Conservation (phyloP, 2,113 vertebrate genomes). For the Phalacrocorax aristotelis region DNA sequence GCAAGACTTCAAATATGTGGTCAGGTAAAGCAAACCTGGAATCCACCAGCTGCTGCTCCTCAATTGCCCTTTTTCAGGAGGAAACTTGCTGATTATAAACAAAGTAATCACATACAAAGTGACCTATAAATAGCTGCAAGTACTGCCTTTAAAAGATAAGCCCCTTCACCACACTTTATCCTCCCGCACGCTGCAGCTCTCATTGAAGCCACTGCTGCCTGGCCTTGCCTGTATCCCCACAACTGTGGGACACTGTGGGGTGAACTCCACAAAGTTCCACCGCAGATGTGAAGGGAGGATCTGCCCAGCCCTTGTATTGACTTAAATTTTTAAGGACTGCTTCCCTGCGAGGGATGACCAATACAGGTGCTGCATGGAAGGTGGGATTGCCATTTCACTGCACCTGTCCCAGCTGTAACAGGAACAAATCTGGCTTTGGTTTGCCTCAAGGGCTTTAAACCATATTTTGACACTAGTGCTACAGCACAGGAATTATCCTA, state of each 20-base stretch:
- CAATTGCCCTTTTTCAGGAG: neutral
- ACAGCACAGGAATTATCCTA: conserved; percentile 24
- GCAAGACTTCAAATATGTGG: neutral
- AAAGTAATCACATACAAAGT: neutral
- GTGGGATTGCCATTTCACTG: neutral
- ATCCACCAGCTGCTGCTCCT: neutral
- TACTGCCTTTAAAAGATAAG: neutral
- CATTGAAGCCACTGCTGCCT: neutral
- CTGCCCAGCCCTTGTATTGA: neutral
- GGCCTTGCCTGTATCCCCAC: neutral
- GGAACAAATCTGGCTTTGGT: conserved; percentile 15
- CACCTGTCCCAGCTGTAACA: neutral
- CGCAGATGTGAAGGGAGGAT: neutral
- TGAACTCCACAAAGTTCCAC: neutral
- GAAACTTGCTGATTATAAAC: neutral
- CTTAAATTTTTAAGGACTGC: neutral
- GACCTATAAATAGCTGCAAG: neutral
- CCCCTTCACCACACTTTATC: neutral
- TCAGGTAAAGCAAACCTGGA: neutral
- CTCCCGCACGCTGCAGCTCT: neutral
- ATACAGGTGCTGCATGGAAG: neutral
- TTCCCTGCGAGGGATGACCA: neutral
- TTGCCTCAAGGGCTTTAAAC: conserved; percentile 11
- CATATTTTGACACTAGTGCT: conserved; percentile 21
- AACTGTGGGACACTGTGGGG: neutral